phyloP scores from a whole-genome alignment of 2,888 invertebrate genomes.

The Andricus curvator region DNA sequence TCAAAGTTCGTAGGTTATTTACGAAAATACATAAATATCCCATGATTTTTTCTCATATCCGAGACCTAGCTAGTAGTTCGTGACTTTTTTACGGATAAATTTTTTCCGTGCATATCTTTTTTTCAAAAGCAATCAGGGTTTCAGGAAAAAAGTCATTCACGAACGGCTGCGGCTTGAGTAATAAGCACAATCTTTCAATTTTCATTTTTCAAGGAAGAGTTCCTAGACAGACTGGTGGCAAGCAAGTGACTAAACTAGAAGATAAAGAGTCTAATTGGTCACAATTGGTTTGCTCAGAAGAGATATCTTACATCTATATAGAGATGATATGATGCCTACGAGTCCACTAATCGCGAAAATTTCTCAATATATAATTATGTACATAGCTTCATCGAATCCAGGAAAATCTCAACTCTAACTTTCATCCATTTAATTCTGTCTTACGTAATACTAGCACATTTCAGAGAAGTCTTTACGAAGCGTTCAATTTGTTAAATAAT shows the following conservation, averaged over 20 bases:
- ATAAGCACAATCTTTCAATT: conserved; percentile 5
- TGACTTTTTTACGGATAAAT: no score
- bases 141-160: not conserved
- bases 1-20: no score
- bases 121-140: not conserved
- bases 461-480: not conserved
- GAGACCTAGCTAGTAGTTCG: no score
- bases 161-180: not conserved
- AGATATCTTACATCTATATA: conserved; percentile 28
- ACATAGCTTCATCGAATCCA: not conserved
- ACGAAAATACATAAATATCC: no score
- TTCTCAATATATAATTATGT: not conserved
- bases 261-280: conserved; percentile 35
- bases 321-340: not conserved
- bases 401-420: not conserved
- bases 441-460: not conserved
- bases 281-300: conserved; percentile 39
- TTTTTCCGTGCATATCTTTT: no score
- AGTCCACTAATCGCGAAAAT: not conserved
- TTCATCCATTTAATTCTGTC: not conserved
- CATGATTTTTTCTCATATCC: no score
- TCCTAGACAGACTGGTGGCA: conserved; percentile 27
- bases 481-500: no score
- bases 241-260: conserved; percentile 11
- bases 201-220: not conserved